Base-by-base conservation (phyloP, 2,888 invertebrate genomes). In the Melipona beecheii region DNA sequence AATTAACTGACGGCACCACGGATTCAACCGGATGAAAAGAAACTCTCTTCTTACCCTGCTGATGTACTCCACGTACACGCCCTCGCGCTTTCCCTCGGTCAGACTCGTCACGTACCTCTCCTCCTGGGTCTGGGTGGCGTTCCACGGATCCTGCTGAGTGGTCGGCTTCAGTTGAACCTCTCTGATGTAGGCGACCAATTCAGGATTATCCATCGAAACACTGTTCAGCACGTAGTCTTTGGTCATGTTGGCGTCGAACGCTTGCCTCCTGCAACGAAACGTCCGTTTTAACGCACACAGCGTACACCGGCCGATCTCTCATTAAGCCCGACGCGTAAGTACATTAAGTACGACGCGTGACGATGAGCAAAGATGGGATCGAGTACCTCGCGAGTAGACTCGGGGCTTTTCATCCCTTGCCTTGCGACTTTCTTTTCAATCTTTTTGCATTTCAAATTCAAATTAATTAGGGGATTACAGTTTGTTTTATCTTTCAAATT, bases 221-320 rank as follows among this genome's bases (percentile, higher is more conserved):
- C 96, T 96, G 54, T 96, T 95, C 88, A 97, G 95, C 93, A 97
- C 97, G 94, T 97, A 96, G 94, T 97, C 97, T 86, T 96, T 96
- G 71, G 97, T 97, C 97, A 97, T 97, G 95, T 97, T 97, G 87
- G 97, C 95, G 58, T 97, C 96, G 94, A 97, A 97, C 93, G 97
- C 97, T 93, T 97, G 97, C 78, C 93, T 92, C 86, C 94, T 94
- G 88, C 27, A 90, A 90, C 56, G 64, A 50, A 75, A 87, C 60
- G 52, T 89, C 77, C 17, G 24, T 75, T 89, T 90, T 86, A 85
- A 54, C 19, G 21, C 0, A 17, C 24, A 60, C 24, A 36, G 27
- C 3, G 60, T 21, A 21, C 60, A 6, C 15, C 19, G 13, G 17
- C 36, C 50, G n/a, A 24, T 27, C 50, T 58, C 56, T 65, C 64